Evolutionary conservation across 2,888 invertebrate genomes (phyloP), one percentile per base, ranked within the genome.

Genomic region (Teleiodes luculella): DNA sequence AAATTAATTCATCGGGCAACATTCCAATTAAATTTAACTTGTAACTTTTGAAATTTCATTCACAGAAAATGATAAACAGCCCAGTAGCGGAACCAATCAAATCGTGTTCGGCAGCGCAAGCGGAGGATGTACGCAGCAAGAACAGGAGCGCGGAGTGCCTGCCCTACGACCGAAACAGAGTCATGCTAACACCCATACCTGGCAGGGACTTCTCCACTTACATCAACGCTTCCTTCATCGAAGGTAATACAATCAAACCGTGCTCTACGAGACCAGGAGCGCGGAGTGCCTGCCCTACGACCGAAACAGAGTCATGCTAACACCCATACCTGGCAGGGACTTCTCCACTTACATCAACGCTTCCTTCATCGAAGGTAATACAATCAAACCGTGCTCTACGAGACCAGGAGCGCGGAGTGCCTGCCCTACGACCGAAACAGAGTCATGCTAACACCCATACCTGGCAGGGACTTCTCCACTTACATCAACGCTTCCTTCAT

Each of bases 401-500:
- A 95, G 76, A 98, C 98, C 86, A 92, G 97, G 66, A 94, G 93
- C 76, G 92, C 93, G 66, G 90, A 92, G 66, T 92, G 95, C 49
- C 92, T 97, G 83, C 97, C 97, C 4, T 97, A 95, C 83, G 97
- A 97, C 85, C 92, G 96, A 67, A 97, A 97, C 87, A 91, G 98
- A 58, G 97, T 98, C 64, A 97, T 97, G 71, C 91, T 98, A 54
- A 94, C 96, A 13, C 97, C 97, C 0, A 91, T 96, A 65, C 94
- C 97, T 39, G 94, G 94, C 51, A 91, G 94, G 70, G 96, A 97
- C 72, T 95, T 95, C 89, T 96, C 97, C 51, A 96, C 97, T 0
- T 98, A 98, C 72, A 97, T 98, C 71, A 98, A 98, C 82, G 97
- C 97, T 0, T 96, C 97, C 0, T 97, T 97, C 72, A 95, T 97